Evolutionary conservation across 1,140 invertebrate species (phyloP), one percentile per base, ranked within the genome.

Genomic region (Drosophila santomea): DNA sequence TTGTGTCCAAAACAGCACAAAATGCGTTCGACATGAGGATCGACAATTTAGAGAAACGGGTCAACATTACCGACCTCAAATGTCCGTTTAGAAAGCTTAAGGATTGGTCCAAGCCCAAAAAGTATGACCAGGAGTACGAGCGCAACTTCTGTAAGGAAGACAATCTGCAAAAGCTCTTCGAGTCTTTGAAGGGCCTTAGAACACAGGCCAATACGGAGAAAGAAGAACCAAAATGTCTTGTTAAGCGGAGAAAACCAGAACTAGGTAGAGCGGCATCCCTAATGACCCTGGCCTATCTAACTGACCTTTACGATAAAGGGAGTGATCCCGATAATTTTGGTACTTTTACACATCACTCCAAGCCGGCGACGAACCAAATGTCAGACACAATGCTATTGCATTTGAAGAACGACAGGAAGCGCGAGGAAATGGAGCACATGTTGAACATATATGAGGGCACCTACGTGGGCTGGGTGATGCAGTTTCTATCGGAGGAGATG

Each of bases 401-500:
- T 2, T 47, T 54, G 11, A 56, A 72, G 6, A 17, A 15, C 0
- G 89, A 91, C 14, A 71, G 66, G 1, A 61, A 56, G 4, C 2
- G 54, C 0, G 73, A 91, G 20, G 82, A 80, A 43, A 32, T 92
- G 7, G 91, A 91, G 50, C 52, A 63, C 2, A 25, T 91, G 15
- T 20, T 92, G 36, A 60, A 74, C 20, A 71, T 74, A n/a, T 89
- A 89, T 20, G 91, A 92, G 38, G 89, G 86, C 28, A 71, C 47
- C 28, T 83, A 74, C n/a, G 79, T 91, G 3, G 91, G 91, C 3
- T 90, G 80, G 81, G 57, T 91, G 11, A 86, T 92, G 85, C 75
- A 90, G 28, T 92, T 92, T 43, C 61, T 92, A 0, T 58, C 74
- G 66, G 96, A 96, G 90, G 96, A 97, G 93, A 91, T 96, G 75